These are phyloP conservation scores for Philaethria dido DNA, from an alignment of 2,888 invertebrate species.

Conservation along the genomic window DNA sequence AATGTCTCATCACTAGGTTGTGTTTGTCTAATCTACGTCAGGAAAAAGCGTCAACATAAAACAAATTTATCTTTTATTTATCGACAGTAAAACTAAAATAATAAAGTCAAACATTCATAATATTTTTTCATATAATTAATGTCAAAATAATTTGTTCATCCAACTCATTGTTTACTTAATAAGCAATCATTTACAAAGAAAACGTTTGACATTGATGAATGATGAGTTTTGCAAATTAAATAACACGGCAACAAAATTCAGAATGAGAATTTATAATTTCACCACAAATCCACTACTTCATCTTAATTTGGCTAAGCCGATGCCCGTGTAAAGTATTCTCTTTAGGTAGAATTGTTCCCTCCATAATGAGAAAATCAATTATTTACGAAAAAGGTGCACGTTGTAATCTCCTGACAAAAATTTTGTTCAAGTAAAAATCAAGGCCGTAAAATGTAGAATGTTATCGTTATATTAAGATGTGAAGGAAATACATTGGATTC, in stretches of 20 bases:
- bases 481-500: too few species aligned
- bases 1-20: too few species aligned
- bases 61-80: too few species aligned
- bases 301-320: conserved; percentile 38
- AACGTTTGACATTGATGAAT: conserved; percentile 3
- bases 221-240: conserved; percentile 8
- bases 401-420: conserved; percentile 43
- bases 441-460: conserved; percentile 12
- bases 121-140: background rate
- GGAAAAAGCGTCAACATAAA: too few species aligned
- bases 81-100: background rate
- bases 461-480: too few species aligned
- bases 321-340: conserved; percentile 41
- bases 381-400: conserved; percentile 47
- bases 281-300: conserved; percentile 35
- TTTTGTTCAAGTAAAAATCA: conserved; percentile 42
- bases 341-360: conserved; percentile 42
- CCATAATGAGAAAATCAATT: conserved; percentile 49
- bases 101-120: background rate
- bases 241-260: conserved; percentile 20
- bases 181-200: conserved; percentile 4
- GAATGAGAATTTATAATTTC: conserved; percentile 36
- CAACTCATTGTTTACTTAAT: background rate
- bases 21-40: too few species aligned
- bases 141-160: background rate